Conservation (phyloP, 2,888 invertebrate genomes). For the Parasteatoda lunata region DNA sequence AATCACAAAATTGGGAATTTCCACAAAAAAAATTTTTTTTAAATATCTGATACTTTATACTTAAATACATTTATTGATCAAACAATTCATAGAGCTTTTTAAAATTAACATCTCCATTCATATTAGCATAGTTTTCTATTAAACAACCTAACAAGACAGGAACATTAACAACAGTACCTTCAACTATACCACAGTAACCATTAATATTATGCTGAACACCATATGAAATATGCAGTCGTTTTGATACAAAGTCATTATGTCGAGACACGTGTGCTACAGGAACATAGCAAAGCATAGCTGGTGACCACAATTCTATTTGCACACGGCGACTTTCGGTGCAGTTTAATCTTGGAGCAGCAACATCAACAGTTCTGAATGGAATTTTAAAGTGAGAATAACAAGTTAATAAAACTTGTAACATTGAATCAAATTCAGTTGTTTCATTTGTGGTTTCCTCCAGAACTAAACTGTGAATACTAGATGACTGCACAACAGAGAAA, state of each 20-base stretch:
- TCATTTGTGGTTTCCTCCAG: not conserved
- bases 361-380: slow-evolving; percentile 81
- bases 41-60: too few species aligned
- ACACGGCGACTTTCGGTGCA: slow-evolving; percentile 82
- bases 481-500: slow-evolving; percentile 58
- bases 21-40: too few species aligned
- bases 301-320: slow-evolving; percentile 85
- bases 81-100: slow-evolving; percentile 8
- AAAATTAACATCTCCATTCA: slow-evolving; percentile 20
- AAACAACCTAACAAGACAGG: slow-evolving; percentile 83
- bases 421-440: slow-evolving; percentile 78
- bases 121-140: slow-evolving; percentile 77
- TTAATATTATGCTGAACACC: slow-evolving; percentile 23
- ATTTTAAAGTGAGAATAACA: slow-evolving; percentile 81
- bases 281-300: slow-evolving; percentile 79
- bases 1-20: too few species aligned
- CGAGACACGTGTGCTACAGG: slow-evolving; percentile 84
- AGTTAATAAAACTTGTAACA: slow-evolving; percentile 77
- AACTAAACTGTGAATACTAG: slow-evolving; percentile 27
- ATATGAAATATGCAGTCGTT: slow-evolving; percentile 83
- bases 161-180: slow-evolving; percentile 84
- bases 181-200: slow-evolving; percentile 77
- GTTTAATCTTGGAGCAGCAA: slow-evolving; percentile 80
- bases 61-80: not conserved
- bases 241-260: slow-evolving; percentile 84